Evolutionary conservation across 2,888 invertebrate genomes (phyloP).

Genomic region (Pammene fasciana): DNA sequence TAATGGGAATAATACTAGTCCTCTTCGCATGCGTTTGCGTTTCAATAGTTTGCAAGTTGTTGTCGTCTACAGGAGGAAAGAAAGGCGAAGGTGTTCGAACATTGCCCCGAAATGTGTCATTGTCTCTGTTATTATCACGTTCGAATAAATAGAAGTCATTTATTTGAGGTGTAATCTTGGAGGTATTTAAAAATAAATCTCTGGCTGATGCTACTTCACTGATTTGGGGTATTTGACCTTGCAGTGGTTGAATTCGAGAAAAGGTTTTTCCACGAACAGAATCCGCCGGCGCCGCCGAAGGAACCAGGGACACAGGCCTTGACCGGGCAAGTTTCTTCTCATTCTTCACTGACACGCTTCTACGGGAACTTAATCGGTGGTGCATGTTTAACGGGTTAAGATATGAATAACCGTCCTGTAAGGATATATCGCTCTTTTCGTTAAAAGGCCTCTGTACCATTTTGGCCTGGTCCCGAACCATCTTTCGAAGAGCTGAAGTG

Average conservation of each 20-base stretch:
- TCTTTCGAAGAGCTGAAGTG: conserved; percentile 68
- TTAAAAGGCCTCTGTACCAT: conserved; percentile 75
- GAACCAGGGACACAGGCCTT: conserved; percentile 60
- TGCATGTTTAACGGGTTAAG: conserved; percentile 42
- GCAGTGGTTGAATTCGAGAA: conserved; percentile 52
- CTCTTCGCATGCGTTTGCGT: conserved; percentile 44
- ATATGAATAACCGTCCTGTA: conserved; percentile 30
- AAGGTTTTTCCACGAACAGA: conserved; percentile 53
- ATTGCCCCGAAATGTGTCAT: conserved; percentile 46
- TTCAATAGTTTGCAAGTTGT: conserved; percentile 50
- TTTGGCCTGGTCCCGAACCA: conserved; percentile 73
- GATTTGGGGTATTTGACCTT: conserved; percentile 46
- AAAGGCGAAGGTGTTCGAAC: conserved; percentile 58
- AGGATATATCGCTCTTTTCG: conserved; percentile 47
- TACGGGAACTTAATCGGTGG: conserved; percentile 51
- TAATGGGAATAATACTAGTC: conserved; percentile 55
- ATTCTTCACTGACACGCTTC: conserved; percentile 53
- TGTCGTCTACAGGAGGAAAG: conserved; percentile 59
- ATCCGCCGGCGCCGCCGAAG: conserved; percentile 54
- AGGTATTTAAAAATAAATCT: conserved; percentile 53
- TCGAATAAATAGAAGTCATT: conserved; percentile 47
- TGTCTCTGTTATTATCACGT: conserved; percentile 43
- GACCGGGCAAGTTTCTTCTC: conserved; percentile 57
- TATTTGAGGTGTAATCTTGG: conserved; percentile 41
- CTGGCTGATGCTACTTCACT: conserved; percentile 57